Base-by-base conservation (phyloP, 2,797 vertebrate species). In the Danio aesculapii region DNA sequence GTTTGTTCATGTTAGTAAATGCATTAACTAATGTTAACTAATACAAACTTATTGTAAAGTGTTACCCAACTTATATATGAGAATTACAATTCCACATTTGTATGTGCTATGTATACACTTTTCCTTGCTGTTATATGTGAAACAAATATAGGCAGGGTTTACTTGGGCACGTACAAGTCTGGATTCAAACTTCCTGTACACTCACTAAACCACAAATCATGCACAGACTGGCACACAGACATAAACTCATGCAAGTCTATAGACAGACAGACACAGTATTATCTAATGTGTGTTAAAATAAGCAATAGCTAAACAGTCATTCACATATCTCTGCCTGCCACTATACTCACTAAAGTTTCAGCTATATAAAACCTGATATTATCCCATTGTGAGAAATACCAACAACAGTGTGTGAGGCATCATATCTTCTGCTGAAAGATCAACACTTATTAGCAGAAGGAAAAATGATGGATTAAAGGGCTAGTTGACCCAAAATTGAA, bases 181-280 rank as follows among this genome's bases (percentile, higher is more conserved):
- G n/a, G 9, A 6, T 49, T 6, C 17, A 67, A 49, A 12, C 4
- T 9, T 19, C 47, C 21, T 39, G 14, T 41, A 39, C 9, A 46
- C 53, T 21, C 12, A 46, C 41, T 43, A 73, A 73, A 46, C 12
- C 12, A 6, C 17, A 16, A 21, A 21, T 44, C 19, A 39, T 43
- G 41, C 63, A 49, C 16, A 69, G 75, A 57, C 62, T 55, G 62
- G n/a, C 41, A 77, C 17, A 5, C 50, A 66, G 50, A 77, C 30
- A 3, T 9, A 11, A 21, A 58, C 12, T 47, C 41, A 46, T 13
- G 16, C 5, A 41, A 30, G 10, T 9, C 6, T 17, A 30, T 30
- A 30, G 16, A 75, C 16, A 44, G 49, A 76, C 17, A 46, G 8
- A 59, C 46, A n/a, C 41, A 57, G 1, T 30, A 53, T 67, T 47